A percentile compares a stretch with the other conserved stretches of the same genome.
Evolutionary conservation across 2,888 invertebrate genomes (phyloP).

Genomic region (Platycheirus rosarum): DNA sequence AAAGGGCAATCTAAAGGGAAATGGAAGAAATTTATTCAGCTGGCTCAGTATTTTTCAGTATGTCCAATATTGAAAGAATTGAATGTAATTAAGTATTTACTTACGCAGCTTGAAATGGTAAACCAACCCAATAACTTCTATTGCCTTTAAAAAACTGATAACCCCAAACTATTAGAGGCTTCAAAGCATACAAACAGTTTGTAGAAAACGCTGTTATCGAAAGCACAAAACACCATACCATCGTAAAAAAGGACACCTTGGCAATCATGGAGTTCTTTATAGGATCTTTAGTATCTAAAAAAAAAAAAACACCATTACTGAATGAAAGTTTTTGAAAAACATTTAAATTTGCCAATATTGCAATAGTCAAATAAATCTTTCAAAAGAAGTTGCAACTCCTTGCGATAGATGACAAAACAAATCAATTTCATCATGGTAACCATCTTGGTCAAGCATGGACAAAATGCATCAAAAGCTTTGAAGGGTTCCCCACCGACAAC

Average conservation of each 20-base stretch:
- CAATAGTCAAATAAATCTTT: neutral
- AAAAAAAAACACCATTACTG: neutral
- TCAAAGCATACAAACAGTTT: neutral
- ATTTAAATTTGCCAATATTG: too few relatives aligned
- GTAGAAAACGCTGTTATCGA: neutral
- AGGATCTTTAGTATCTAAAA: neutral
- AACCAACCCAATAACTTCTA: neutral
- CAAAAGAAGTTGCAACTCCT: neutral
- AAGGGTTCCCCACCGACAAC: neutral
- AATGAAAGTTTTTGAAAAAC: too few relatives aligned
- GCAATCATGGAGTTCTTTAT: neutral
- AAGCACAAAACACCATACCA: neutral
- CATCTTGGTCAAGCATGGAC: slow-evolving; percentile 7
- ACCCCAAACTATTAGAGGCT: neutral
- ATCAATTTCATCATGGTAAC: slow-evolving; percentile 29
- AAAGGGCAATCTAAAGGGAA: neutral
- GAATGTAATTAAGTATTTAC: neutral
- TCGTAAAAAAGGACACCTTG: neutral
- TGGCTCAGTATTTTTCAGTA: too few relatives aligned
- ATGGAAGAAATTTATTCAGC: too few relatives aligned
- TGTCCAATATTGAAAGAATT: neutral
- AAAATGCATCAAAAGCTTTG: neutral
- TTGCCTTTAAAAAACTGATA: neutral
- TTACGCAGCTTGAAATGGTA: slow-evolving; percentile 12
- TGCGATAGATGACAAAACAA: slow-evolving; percentile 13